Evolutionary conservation across 2,888 invertebrate species (phyloP), one percentile per base, ranked within the genome.

Genomic region (Allophyes oxyacanthae): DNA sequence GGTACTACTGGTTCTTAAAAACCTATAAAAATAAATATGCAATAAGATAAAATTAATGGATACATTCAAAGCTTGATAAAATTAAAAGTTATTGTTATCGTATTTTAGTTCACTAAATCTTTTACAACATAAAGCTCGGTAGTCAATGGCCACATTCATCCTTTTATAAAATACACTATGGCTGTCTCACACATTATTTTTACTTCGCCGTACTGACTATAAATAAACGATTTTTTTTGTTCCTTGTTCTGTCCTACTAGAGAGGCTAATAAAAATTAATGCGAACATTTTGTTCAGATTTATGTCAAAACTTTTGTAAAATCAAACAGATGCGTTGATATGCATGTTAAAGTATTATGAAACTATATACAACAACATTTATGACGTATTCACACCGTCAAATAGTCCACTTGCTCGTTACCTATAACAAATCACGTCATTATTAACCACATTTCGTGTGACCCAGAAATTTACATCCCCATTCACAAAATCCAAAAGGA

Each of bases 361-460:
- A 65, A 69, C 34, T 43, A 32, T 49, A 54, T 32, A 62, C 33
- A 55, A 74, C 50, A 54, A 56, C 46, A 55, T 71, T 75, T 58
- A 60, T 52, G 50, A 54, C 50, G 26, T 77, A 76, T 79, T 81
- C 71, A 83, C 81, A 74, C 77, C 73, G 72, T 82, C 72, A 80
- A 78, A 76, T 69, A 65, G 72, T 75, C 62, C 59, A 72, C 57
- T 76, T 72, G 73, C 75, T 79, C 67, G 72, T 82, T 81, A 76
- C 64, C 72, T 59, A 59, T 72, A 78, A 73, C 55, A 57, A 77
- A 79, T 67, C 75, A 73, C 72, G 70, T 68, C 70, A 78, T 83
- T 79, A 84, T 80, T 75, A 78, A 75, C 64, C 43, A 70, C 43
- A 60, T 72, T 82, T 64, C 81, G 81, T 82, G 81, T 75, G 76